Evolutionary conservation across 1,140 invertebrate genomes (phyloP), one percentile per base, ranked within the genome.

Genomic region (Planococcus citri): DNA sequence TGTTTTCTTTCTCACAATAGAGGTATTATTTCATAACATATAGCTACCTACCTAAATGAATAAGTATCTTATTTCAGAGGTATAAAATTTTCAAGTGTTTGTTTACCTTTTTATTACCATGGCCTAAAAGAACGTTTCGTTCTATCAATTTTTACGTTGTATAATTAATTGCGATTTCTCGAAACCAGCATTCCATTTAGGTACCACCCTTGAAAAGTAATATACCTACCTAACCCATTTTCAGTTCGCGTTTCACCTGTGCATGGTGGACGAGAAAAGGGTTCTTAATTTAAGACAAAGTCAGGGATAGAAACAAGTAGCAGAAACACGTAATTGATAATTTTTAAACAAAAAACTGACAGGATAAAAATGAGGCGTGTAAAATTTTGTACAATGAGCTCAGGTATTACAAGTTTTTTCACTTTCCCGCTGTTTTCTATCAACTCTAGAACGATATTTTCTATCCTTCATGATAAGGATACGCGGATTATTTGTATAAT

Each of bases 291-390:
- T 51, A 51, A 51, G n/a, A 51, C 41, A 51, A 51, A 51, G 25
- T 21, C 60, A 64, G 17, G 24, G 60, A 64, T 9, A 64, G 60
- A 24, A 64, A 64, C 60, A 64, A 64, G 25, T 24, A 64, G 60
- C 21, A 64, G 60, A 27, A 24, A 64, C 10, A 25, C 60, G 60
- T 64, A 25, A 64, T 25, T 27, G 60, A 25, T 64, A 64, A 25
- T 64, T 24, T 25, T 64, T 64, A 64, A 64, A 25, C 10, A 64
- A 64, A 64, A 60, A 64, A 64, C 60, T 64, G 60, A 64, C 60
- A 64, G 60, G 60, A 25, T 64, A 64, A 64, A 64, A 64, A 64
- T 64, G 60, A 64, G 22, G 60, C 60, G 60, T 14, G 22, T 64
- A 25, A 64, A 64, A 64, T 64, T 64, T 64, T 12, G 24, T 21